Evolutionary conservation across 2,888 invertebrate species (phyloP).

Genomic region (Auanema sp.): DNA sequence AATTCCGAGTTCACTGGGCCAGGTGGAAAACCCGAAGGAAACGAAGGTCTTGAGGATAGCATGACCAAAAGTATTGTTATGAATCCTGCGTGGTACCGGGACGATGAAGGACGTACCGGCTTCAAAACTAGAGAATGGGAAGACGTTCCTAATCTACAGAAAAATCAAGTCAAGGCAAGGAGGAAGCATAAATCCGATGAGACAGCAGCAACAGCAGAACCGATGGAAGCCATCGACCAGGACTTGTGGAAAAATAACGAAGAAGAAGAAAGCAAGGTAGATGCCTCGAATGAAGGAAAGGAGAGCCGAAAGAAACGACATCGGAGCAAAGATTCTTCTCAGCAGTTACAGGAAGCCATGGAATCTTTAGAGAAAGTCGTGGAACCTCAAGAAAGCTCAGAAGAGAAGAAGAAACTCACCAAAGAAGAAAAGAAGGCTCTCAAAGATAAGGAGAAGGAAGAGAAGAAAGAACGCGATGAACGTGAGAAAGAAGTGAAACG

Average conservation of each 20-base stretch:
- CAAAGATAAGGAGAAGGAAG: conserved; percentile 30
- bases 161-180: conserved; percentile 40
- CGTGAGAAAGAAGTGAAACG: conserved; percentile 33
- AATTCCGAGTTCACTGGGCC: background rate
- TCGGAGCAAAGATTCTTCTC: background rate
- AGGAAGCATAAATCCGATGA: conserved; percentile 18
- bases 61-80: conserved; percentile 55
- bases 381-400: background rate
- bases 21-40: background rate
- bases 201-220: background rate
- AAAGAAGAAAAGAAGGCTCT: conserved; percentile 31
- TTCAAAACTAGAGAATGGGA: conserved; percentile 47
- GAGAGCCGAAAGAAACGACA: conserved; percentile 19
- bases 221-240: background rate
- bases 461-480: conserved; percentile 30
- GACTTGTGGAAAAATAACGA: conserved; percentile 16
- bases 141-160: conserved; percentile 42
- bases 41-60: conserved; percentile 31
- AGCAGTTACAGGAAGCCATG: background rate
- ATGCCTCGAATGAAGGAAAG: conserved; percentile 21
- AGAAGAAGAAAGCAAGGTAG: conserved; percentile 29
- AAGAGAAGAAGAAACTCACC: conserved; percentile 18
- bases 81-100: conserved; percentile 61
- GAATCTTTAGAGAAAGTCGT: conserved; percentile 9
- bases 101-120: conserved; percentile 57